These are phyloP conservation scores for Napeogenes sylphis DNA, from an alignment of 2,888 invertebrate species.

Conservation along the genomic window DNA sequence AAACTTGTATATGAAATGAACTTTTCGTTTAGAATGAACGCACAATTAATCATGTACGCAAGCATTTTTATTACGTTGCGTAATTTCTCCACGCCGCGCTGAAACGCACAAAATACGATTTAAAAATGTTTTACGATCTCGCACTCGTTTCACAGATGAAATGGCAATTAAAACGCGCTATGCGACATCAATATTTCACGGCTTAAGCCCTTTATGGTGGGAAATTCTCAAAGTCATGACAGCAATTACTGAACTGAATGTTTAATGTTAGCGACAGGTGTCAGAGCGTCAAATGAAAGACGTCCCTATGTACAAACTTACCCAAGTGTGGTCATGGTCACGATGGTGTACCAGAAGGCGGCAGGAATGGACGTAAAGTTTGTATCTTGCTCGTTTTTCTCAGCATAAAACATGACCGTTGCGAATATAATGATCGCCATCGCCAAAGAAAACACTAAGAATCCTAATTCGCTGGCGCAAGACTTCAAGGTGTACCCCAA, in stretches of 20 bases:
- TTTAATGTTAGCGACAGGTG: conserved; percentile 70
- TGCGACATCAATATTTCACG: conserved; percentile 49
- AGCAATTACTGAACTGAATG: conserved; percentile 62
- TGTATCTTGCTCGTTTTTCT: conserved; percentile 98
- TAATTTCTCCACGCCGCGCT: conserved; percentile 19
- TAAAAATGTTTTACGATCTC: conserved; percentile 39
- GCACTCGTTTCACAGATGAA: conserved; percentile 39
- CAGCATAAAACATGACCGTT: conserved; percentile 99
- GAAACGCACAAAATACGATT: conserved; percentile 22
- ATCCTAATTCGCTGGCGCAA: conserved; percentile 99
- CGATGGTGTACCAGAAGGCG: conserved; percentile 99
- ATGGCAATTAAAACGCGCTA: conserved; percentile 36
- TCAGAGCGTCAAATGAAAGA: conserved; percentile 34
- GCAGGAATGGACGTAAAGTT: conserved; percentile 99
- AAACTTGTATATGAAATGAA: neutral
- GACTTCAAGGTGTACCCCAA: conserved; percentile 99
- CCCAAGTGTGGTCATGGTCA: conserved; percentile 99
- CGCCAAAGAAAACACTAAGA: conserved; percentile 98
- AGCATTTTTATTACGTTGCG: conserved; percentile 7
- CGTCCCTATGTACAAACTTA: conserved; percentile 76
- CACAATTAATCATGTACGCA: neutral
- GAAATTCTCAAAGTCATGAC: conserved; percentile 61
- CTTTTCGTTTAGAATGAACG: neutral
- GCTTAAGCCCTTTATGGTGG: conserved; percentile 54
- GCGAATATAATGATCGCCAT: conserved; percentile 99